Evolutionary conservation across 2,113 vertebrate genomes (phyloP).

Genomic region (Scartelaos histophorus): DNA sequence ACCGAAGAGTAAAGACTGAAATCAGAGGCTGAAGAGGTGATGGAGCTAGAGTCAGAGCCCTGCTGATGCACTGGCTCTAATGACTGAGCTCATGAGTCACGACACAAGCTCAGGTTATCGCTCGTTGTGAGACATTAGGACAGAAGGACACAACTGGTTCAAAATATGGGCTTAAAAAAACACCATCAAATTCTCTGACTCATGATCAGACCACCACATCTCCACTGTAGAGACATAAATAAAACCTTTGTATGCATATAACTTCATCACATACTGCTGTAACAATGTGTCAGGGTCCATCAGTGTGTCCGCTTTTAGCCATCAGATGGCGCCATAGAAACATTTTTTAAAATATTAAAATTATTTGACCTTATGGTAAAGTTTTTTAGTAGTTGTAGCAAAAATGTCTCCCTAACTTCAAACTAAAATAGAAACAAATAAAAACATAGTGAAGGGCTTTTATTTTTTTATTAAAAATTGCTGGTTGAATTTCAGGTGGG

Average conservation of each 20-base stretch:
- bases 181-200: background rate
- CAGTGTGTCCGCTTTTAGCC: background rate
- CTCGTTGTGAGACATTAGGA: background rate
- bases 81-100: background rate
- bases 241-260: too few relatives aligned
- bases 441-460: too few relatives aligned
- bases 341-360: background rate
- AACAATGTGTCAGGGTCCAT: too few relatives aligned
- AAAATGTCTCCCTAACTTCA: too few relatives aligned
- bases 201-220: too few relatives aligned
- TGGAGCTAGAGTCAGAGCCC: background rate
- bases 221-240: too few relatives aligned
- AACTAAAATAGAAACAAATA: too few relatives aligned
- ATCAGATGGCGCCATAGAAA: background rate
- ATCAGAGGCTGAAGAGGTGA: slow-evolving; percentile 24
- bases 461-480: too few relatives aligned
- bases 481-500: slow-evolving; percentile 65
- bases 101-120: slow-evolving; percentile 26
- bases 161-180: background rate
- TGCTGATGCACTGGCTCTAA: background rate
- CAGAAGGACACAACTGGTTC: background rate
- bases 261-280: too few relatives aligned
- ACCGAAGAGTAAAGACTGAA: slow-evolving; percentile 15
- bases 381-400: too few relatives aligned
- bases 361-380: too few relatives aligned